Evolutionary conservation across 2,113 vertebrate genomes (phyloP).

Genomic region (Tetraodon nigroviridis): DNA sequence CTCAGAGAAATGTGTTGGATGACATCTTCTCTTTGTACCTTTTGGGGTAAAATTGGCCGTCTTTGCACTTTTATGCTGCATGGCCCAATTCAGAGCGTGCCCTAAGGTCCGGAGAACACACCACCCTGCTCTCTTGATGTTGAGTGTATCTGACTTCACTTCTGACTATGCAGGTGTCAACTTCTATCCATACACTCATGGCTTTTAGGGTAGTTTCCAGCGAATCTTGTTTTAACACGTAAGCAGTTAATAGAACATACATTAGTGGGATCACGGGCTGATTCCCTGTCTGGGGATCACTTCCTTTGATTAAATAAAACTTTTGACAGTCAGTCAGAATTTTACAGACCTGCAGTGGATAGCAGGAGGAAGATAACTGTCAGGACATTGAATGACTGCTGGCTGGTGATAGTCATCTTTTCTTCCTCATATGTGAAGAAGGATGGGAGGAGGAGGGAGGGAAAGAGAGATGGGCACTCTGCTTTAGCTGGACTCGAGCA

Average conservation of each 20-base stretch:
- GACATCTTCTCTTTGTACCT: constrained; percentile 18
- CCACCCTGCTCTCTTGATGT: constrained; percentile 20
- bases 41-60: constrained; percentile 14
- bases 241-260: no score
- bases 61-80: constrained; percentile 8
- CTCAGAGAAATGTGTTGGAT: constrained; percentile 19
- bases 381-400: constrained; percentile 86
- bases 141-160: constrained; percentile 21
- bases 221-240: no score
- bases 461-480: constrained; percentile 12
- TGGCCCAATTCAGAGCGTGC: constrained; percentile 23
- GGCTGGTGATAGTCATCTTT: constrained; percentile 94
- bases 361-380: constrained; percentile 83
- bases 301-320: constrained; percentile 1
- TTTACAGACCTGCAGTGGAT: constrained; percentile 84
- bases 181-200: background rate
- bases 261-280: background rate
- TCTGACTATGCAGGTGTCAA: constrained; percentile 31
- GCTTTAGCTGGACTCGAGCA: constrained; percentile 66
- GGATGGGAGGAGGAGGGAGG: constrained; percentile 50
- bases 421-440: constrained; percentile 79
- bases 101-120: constrained; percentile 13
- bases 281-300: background rate
- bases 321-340: constrained; percentile 8
- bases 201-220: constrained; percentile 9